These are phyloP conservation scores for Amiota mariae DNA, from an alignment of 2,888 invertebrate species.

Conservation along the genomic window DNA sequence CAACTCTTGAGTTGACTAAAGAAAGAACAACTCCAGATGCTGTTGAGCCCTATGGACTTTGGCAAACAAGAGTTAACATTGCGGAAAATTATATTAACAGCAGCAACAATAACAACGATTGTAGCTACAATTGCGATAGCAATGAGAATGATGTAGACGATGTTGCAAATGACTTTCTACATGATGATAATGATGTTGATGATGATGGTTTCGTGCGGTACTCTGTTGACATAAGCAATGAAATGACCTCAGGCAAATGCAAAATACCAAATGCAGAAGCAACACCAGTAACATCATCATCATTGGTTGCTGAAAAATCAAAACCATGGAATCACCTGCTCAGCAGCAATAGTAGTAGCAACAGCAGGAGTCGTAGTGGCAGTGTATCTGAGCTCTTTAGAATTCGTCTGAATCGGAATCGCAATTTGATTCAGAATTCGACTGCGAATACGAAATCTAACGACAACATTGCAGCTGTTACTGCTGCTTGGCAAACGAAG, in stretches of 20 bases:
- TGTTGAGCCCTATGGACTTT: constrained; percentile 12
- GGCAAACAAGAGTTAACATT: constrained; percentile 43
- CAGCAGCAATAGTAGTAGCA: constrained; percentile 32
- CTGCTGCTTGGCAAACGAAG: constrained; percentile 11
- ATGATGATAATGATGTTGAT: constrained; percentile 27
- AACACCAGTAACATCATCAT: constrained; percentile 32
- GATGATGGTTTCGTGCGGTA: constrained; percentile 32
- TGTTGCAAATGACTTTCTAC: constrained; percentile 7
- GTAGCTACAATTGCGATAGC: constrained; percentile 37
- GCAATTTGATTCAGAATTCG: not conserved
- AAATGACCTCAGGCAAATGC: constrained; percentile 56
- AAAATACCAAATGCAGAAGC: constrained; percentile 20
- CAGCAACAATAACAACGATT: constrained; percentile 34
- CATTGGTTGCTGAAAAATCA: constrained; percentile 45
- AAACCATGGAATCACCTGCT: constrained; percentile 57
- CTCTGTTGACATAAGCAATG: constrained; percentile 63
- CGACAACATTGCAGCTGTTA: constrained; percentile 5
- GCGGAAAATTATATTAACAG: constrained; percentile 64
- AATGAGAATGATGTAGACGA: constrained; percentile 22
- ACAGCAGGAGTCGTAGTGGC: constrained; percentile 1
- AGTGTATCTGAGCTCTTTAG: constrained; percentile 38
- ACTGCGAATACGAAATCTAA: not conserved
- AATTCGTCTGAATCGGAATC: constrained; percentile 32
- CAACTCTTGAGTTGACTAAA: not conserved
- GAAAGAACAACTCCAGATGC: not conserved